Conservation (phyloP, 2,888 invertebrate species). For the Sarcophaga rosellei region DNA sequence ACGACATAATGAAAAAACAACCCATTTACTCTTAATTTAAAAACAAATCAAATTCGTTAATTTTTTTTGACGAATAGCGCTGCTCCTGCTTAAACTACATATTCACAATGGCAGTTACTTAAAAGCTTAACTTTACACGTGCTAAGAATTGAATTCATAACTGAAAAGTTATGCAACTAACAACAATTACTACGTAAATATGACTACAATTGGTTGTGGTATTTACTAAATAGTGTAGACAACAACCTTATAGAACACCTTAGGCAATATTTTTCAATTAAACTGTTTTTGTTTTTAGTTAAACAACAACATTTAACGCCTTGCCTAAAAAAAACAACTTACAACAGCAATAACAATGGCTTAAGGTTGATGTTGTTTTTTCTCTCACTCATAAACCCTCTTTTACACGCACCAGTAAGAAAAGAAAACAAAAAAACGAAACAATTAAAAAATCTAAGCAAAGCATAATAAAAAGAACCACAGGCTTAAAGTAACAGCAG, state of each 20-base stretch:
- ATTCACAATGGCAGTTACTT: too few species aligned
- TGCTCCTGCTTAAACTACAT: too few species aligned
- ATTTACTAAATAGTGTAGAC: not conserved
- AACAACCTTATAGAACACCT: not conserved
- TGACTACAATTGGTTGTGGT: not conserved
- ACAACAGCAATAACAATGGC: conserved; percentile 22
- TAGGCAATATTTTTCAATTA: not conserved
- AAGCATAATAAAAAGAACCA: conserved; percentile 61
- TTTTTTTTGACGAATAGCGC: too few species aligned
- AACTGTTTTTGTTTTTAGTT: not conserved
- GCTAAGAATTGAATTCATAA: too few species aligned
- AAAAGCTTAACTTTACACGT: too few species aligned
- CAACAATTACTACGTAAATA: too few species aligned
- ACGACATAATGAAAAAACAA: too few species aligned
- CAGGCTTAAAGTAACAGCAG: conserved; percentile 59
- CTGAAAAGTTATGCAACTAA: too few species aligned
- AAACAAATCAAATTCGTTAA: too few species aligned
- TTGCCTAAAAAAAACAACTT: conserved; percentile 28
- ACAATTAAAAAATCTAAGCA: conserved; percentile 64
- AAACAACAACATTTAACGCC: conserved; percentile 56
- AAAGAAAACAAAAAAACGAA: conserved; percentile 42
- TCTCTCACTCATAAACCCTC: conserved; percentile 24
- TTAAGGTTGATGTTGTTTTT: conserved; percentile 5
- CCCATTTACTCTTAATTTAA: too few species aligned
- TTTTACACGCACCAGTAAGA: conserved; percentile 56